These are phyloP conservation scores for Drosophila lowei DNA, from an alignment of 1,140 invertebrate species.

Conservation along the genomic window DNA sequence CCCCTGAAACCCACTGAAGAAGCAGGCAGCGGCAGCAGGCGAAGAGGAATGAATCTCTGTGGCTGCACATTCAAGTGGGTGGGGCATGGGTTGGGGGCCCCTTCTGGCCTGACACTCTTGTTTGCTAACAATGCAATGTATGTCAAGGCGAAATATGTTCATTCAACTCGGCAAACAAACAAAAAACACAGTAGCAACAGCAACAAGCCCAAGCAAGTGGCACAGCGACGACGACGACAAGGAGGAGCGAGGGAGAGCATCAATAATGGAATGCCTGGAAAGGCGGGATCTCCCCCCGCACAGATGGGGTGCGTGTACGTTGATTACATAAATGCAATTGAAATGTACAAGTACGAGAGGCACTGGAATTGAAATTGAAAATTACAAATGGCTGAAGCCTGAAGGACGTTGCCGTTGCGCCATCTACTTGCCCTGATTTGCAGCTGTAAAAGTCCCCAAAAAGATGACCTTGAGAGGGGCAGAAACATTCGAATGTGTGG, in stretches of 20 bases:
- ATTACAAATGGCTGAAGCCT: slow-evolving; percentile 40
- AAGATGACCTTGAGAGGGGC: slow-evolving; percentile 23
- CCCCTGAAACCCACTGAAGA: slow-evolving; percentile 12
- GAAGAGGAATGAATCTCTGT: slow-evolving; percentile 43
- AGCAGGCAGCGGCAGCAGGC: not conserved
- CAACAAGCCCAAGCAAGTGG: slow-evolving; percentile 13
- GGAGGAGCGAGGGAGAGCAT: slow-evolving; percentile 32
- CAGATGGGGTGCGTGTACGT: slow-evolving; percentile 39
- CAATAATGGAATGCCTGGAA: slow-evolving; percentile 61
- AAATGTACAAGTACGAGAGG: slow-evolving; percentile 34
- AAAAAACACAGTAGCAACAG: not conserved
- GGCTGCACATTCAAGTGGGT: slow-evolving; percentile 52
- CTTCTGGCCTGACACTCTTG: slow-evolving; percentile 66
- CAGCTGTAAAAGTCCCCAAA: not conserved
- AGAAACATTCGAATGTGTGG: slow-evolving; percentile 20
- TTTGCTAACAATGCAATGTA: slow-evolving; percentile 80
- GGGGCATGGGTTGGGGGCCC: not conserved
- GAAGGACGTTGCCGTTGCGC: not conserved
- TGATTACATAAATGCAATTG: slow-evolving; percentile 77
- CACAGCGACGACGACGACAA: slow-evolving; percentile 56
- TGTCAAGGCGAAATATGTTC: slow-evolving; percentile 80
- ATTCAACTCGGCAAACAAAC: slow-evolving; percentile 72
- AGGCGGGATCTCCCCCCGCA: slow-evolving; percentile 28
- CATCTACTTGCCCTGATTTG: not conserved
- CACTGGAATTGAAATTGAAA: slow-evolving; percentile 58